Evolutionary conservation across 1,140 invertebrate species (phyloP), one percentile per base, ranked within the genome.

Genomic region (Radopholus similis): DNA sequence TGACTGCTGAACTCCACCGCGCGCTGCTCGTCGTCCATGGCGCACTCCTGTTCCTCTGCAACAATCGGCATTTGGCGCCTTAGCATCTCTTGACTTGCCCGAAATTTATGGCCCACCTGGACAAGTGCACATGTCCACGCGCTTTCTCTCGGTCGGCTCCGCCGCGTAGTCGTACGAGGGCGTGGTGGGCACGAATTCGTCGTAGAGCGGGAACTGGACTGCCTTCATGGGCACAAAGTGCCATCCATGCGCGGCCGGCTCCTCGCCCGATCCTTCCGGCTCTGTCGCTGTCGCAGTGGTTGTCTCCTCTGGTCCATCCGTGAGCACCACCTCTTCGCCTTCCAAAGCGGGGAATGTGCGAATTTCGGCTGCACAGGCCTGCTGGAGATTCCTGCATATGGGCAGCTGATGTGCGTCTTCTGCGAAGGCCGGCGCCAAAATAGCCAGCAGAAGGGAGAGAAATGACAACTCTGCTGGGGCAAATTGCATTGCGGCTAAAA

Each of bases 171-270:
- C 63, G 32, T 57, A 64, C 21, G 58, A 40, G 13, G 63, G 49
- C 18, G 57, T 62, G 34, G 63, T 64, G 32, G 49, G 32, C 32
- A 64, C 63, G 56, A 64, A 64, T 62, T 64, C 63, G 32, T 64
- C 63, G 47, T 64, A 64, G 1, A 64, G 2, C 5, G 63, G 63
- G 35, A 64, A 64, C 4, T n/a, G n/a, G n/a, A n/a, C n/a, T n/a
- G n/a, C n/a, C n/a, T n/a, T 5, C 37, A 62, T 28, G 11, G 58
- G 58, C 21, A 62, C 58, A 62, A 62, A 62, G 26, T 18, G 38
- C 32, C n/a, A 42, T 62, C 49, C 15, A 15, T 23, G n/a, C 21
- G 9, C 18, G 1, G 21, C 58, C 4, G 18, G 26, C 28, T 42
- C 34, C n/a, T 62, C 58, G 5, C 58, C 58, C 3, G 58, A 62